Percentiles rank a stretch among this genome's conserved stretches.
Evolutionary conservation across 2,797 vertebrate species (phyloP).

Genomic region (Takifugu ocellatus): DNA sequence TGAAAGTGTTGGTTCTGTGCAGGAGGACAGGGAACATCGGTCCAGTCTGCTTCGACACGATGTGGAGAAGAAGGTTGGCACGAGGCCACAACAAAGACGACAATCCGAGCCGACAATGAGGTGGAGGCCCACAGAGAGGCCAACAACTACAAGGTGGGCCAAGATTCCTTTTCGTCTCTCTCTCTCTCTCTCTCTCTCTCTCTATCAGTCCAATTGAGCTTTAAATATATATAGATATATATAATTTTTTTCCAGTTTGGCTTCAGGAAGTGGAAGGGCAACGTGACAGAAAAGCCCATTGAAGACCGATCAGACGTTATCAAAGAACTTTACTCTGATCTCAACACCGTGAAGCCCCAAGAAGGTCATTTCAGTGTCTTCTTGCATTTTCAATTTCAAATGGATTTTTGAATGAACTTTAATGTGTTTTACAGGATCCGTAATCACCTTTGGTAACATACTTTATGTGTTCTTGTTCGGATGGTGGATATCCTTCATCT

Average conservation of each 20-base stretch:
- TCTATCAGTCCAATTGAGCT: neutral
- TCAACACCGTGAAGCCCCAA: conserved; percentile 72
- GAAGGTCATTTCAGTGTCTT: conserved; percentile 58
- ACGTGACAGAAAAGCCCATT: conserved; percentile 79
- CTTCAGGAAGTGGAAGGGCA: conserved; percentile 88
- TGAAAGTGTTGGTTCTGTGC: neutral
- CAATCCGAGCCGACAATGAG: conserved; percentile 79
- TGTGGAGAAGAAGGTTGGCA: conserved; percentile 75
- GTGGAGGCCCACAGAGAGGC: conserved; percentile 84
- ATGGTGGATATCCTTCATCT: conserved; percentile 85
- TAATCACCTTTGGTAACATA: conserved; percentile 77
- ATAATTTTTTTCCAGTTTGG: conserved; percentile 73
- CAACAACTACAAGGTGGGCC: conserved; percentile 83
- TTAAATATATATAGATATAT: neutral
- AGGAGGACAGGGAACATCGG: conserved; percentile 45
- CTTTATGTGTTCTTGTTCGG: conserved; percentile 83
- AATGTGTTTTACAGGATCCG: conserved; percentile 69
- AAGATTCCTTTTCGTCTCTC: no score
- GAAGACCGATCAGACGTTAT: conserved; percentile 78
- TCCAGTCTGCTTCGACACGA: conserved; percentile 42
- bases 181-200: no score
- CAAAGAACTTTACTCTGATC: conserved; percentile 83
- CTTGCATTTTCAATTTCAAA: neutral
- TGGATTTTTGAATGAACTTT: neutral
- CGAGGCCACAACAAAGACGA: conserved; percentile 78